A percentile compares a stretch with the other conserved stretches of the same genome.
Evolutionary conservation across 2,797 vertebrate species (phyloP).

Genomic region (Acridotheres tristis): DNA sequence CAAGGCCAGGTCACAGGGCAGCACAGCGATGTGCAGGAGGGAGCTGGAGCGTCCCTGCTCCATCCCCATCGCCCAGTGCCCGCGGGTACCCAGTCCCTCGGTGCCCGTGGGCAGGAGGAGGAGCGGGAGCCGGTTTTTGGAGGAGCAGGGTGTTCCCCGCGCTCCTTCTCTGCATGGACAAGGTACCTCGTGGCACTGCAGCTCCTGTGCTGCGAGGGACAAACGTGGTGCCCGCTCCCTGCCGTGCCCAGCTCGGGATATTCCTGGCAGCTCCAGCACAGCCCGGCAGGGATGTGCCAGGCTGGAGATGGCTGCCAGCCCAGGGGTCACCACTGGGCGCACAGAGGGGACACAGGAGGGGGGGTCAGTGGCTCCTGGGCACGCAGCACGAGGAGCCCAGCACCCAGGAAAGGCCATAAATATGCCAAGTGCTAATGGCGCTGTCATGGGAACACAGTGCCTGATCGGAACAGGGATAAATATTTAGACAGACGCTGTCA

Average conservation of each 20-base stretch:
- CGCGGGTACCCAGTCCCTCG: rapidly evolving
- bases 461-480: background rate
- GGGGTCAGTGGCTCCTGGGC: background rate
- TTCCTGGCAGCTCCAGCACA: background rate
- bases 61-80: rapidly evolving
- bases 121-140: background rate
- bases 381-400: background rate
- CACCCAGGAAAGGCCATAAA: background rate
- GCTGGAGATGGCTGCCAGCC: background rate
- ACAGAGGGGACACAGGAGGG: too few species aligned
- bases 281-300: background rate
- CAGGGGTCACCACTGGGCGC: background rate
- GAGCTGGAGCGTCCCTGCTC: background rate
- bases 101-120: rapidly evolving
- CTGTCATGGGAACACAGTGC: conserved; percentile 32
- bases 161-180: background rate
- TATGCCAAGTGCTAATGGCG: background rate
- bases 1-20: rapidly evolving
- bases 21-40: rapidly evolving
- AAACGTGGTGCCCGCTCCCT: background rate
- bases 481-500: conserved; percentile 40
- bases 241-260: background rate
- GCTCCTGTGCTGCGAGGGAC: background rate
- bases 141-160: rapidly evolving
- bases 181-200: rapidly evolving